A percentile compares a stretch with the other conserved stretches of the same genome.
These are phyloP conservation scores for Gallinago solitaria DNA, from an alignment of 2,797 vertebrate species.

Conservation along the genomic window DNA sequence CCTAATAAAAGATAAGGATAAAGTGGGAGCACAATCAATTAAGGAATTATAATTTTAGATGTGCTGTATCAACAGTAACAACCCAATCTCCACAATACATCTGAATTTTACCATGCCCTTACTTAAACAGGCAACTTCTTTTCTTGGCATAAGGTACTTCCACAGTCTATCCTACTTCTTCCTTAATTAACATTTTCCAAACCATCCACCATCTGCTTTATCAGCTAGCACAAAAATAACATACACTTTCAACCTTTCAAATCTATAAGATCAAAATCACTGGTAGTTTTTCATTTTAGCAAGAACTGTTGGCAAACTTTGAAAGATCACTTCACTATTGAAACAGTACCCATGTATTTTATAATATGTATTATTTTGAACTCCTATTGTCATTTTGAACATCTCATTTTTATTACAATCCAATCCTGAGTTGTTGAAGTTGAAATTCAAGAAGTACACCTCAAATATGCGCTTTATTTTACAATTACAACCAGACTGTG, in stretches of 20 bases:
- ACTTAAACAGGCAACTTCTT: neutral
- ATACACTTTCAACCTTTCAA: conserved; percentile 13
- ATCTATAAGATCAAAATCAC: neutral
- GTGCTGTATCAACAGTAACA: neutral
- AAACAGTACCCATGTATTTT: neutral
- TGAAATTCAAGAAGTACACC: neutral
- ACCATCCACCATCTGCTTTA: conserved; percentile 35
- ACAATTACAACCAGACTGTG: neutral
- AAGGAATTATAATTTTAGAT: neutral
- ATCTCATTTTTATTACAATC: neutral
- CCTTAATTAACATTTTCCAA: conserved; percentile 44
- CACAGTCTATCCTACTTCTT: conserved; percentile 43
- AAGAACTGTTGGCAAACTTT: neutral
- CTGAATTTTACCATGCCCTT: neutral
- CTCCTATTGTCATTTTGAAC: neutral
- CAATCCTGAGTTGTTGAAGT: neutral
- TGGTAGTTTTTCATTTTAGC: neutral
- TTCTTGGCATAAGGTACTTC: conserved; percentile 9
- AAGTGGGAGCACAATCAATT: neutral
- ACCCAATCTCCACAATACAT: neutral
- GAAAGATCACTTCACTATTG: neutral
- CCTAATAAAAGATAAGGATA: neutral
- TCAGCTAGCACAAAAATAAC: conserved; percentile 29
- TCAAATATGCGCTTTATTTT: neutral
- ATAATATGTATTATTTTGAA: neutral